A percentile compares a stretch with the other conserved stretches of the same genome.
phyloP scores from a whole-genome alignment of 2,797 vertebrate species.

The Paratrypauchen microcephalus region DNA sequence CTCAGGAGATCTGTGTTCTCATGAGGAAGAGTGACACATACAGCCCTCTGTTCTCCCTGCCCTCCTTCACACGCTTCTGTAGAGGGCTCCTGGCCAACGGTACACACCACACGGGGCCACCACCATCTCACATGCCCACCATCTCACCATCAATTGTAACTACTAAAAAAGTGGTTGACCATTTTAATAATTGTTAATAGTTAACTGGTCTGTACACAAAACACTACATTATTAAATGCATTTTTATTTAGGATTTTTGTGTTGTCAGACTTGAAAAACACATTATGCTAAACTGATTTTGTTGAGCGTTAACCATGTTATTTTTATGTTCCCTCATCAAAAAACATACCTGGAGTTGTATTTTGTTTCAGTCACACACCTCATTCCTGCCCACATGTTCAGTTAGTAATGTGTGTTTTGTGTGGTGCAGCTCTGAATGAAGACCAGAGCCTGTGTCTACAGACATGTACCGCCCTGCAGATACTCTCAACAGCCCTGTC shows the following conservation, averaged over 20 bases:
- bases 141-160: no score
- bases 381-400: background rate
- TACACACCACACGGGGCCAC: constrained; percentile 48
- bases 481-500: constrained; percentile 88
- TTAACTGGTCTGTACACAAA: no score
- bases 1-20: constrained; percentile 90
- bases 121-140: background rate
- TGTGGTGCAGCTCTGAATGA: constrained; percentile 85
- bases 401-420: background rate
- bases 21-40: constrained; percentile 98
- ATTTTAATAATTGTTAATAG: no score
- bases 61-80: constrained; percentile 95
- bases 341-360: no score
- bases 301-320: no score
- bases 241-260: no score
- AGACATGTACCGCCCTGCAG: constrained; percentile 91
- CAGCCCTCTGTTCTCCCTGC: constrained; percentile 89
- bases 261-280: no score
- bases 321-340: no score
- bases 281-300: no score
- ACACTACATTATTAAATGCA: no score
- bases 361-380: background rate
- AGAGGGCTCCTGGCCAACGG: constrained; percentile 93
- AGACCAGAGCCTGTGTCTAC: constrained; percentile 88
- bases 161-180: no score